Evolutionary conservation across 2,113 vertebrate genomes (phyloP), one percentile per base, ranked within the genome.

Genomic region (Butastur rufipennis): DNA sequence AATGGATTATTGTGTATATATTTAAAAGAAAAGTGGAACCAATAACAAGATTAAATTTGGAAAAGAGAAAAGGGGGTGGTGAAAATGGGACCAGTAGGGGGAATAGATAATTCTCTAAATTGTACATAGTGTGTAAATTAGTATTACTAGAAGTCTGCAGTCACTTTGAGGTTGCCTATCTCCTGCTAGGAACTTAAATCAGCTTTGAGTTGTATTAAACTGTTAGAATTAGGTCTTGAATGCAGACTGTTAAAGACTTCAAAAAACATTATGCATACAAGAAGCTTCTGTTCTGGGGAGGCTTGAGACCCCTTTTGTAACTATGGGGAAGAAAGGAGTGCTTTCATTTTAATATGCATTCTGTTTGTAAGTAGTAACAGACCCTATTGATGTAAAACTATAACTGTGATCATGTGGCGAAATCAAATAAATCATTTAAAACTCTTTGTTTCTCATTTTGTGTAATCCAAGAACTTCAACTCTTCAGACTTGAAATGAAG

Each of bases 351-450:
- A 98, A 98, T 98, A 98, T 98, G 98, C 98, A 98, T 99, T 99
- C 97, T 98, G 98, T 99, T 98, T 99, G 98, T 98, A 99, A 98
- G 98, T 99, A 99, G 98, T 99, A 98, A 98, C 96, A 98, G 98
- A 98, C 97, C 98, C 98, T 98, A 96, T 98, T 96, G 97, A 98
- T 99, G 99, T 99, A 98, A 98, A 99, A 98, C 98, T 98, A 98
- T 98, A 99, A 99, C 99, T 99, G 99, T 99, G 99, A 99, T 98
- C 95, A 98, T 98, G 98, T 99, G 98, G 98, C 98, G 97, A 99
- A 99, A 98, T 97, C 98, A 98, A 99, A 99, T 99, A 99, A 99
- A 99, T 97, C 73, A 96, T 99, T 98, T 97, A 98, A 98, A 98
- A 98, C 89, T 88, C 91, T 72, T 88, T 85, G 56, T 55, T 93